A percentile compares a stretch with the other conserved stretches of the same genome.
phyloP scores from a whole-genome alignment of 2,888 invertebrate genomes.

The Auanema sp. region DNA sequence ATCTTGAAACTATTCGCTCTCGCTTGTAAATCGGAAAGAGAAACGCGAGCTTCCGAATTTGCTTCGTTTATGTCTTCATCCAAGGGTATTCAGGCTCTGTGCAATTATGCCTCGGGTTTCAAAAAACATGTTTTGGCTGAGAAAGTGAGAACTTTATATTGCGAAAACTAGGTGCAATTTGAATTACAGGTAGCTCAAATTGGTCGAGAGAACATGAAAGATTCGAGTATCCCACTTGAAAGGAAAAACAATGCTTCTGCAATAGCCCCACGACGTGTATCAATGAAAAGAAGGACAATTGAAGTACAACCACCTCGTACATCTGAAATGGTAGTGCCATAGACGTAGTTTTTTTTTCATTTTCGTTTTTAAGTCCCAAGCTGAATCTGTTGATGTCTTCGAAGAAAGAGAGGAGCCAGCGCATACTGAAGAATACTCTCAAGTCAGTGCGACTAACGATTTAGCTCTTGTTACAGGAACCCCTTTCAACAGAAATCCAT shows the following conservation, averaged over 20 bases:
- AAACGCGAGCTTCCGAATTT: constrained; percentile 47
- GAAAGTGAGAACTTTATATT: constrained; percentile 40
- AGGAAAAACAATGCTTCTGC: background rate
- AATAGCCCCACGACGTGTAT: background rate
- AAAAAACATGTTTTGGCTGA: constrained; percentile 41
- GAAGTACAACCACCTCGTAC: background rate
- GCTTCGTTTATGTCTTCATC: constrained; percentile 34
- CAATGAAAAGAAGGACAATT: background rate
- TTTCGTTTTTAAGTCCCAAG: background rate
- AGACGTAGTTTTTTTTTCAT: background rate
- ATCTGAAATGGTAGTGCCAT: too few species aligned
- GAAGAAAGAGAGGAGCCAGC: background rate
- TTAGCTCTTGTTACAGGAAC: background rate
- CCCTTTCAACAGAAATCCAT: constrained; percentile 19
- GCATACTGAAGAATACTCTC: background rate
- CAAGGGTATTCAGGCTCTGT: constrained; percentile 33
- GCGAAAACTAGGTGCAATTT: background rate
- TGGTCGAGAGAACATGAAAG: constrained; percentile 9
- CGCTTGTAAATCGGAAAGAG: constrained; percentile 36
- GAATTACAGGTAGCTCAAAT: constrained; percentile 1
- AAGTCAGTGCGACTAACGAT: background rate
- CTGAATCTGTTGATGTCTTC: background rate
- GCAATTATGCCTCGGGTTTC: constrained; percentile 48
- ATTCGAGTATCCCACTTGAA: background rate
- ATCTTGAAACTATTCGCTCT: constrained; percentile 53